Evolutionary conservation across 2,113 vertebrate species (phyloP).

Genomic region (Motacilla tschutschensis): DNA sequence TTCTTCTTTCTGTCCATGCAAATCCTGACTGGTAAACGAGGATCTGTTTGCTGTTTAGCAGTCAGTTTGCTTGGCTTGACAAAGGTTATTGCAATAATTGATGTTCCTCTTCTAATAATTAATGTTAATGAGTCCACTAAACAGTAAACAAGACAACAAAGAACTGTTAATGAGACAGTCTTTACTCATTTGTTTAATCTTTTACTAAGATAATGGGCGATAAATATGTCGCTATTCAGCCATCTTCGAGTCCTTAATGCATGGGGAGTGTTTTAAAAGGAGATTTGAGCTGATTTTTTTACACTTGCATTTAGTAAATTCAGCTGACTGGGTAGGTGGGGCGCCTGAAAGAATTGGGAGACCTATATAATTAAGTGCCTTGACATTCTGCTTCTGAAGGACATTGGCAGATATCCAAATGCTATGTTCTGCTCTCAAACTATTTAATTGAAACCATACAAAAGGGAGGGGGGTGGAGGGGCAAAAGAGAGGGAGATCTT

Average conservation of each 20-base stretch:
- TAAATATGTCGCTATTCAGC: conserved; percentile 4
- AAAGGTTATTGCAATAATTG: conserved; percentile 48
- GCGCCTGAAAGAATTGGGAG: conserved; percentile 41
- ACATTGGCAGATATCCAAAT: conserved; percentile 77
- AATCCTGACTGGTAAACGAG: background rate
- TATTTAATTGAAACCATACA: conserved; percentile 78
- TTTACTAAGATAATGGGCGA: conserved; percentile 34
- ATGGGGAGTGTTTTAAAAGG: conserved; percentile 18
- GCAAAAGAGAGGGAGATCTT: conserved; percentile 51
- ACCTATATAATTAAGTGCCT: conserved; percentile 68
- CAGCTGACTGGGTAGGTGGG: conserved; percentile 36
- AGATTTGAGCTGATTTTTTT: conserved; percentile 32
- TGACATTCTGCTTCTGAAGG: conserved; percentile 81
- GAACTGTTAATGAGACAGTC: conserved; percentile 58
- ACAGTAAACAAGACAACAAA: conserved; percentile 52
- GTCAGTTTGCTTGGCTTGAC: conserved; percentile 36
- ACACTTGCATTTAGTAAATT: conserved; percentile 39
- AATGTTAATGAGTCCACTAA: conserved; percentile 52
- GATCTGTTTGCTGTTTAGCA: conserved; percentile 9
- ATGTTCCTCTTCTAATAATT: conserved; percentile 47
- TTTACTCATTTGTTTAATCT: conserved; percentile 65
- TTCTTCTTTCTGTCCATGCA: background rate
- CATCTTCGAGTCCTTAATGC: conserved; percentile 27
- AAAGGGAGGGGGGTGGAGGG: background rate
- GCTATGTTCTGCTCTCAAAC: conserved; percentile 67